These are phyloP conservation scores for Auanema freiburgensis DNA, from an alignment of 2,888 invertebrate species.

Conservation along the genomic window DNA sequence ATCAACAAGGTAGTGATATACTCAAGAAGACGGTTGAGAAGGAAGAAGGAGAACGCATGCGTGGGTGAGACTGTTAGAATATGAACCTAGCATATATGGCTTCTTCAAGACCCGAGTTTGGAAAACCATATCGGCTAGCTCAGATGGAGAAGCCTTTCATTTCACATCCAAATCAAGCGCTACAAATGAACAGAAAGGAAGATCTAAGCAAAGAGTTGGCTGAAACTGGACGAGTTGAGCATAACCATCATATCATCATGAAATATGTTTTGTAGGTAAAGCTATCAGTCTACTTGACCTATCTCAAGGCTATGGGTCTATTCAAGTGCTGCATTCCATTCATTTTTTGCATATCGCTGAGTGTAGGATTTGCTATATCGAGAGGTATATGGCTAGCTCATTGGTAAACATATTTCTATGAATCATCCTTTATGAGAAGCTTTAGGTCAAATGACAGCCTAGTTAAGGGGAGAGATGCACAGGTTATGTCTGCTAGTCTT, in stretches of 20 bases:
- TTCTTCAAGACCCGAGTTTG: not conserved
- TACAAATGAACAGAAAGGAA: too few relatives aligned
- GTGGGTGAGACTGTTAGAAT: too few relatives aligned
- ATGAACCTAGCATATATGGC: too few relatives aligned
- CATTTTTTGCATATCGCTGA: slow-evolving; percentile 25
- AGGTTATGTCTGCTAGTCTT: slow-evolving; percentile 33
- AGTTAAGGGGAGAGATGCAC: slow-evolving; percentile 6
- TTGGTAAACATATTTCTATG: slow-evolving; percentile 29
- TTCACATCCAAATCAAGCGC: too few relatives aligned
- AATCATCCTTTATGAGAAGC: not conserved
- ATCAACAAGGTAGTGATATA: slow-evolving; percentile 33
- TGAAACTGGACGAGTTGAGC: slow-evolving; percentile 52
- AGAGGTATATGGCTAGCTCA: slow-evolving; percentile 61
- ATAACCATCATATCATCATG: not conserved
- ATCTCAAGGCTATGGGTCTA: slow-evolving; percentile 59
- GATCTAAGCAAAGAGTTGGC: slow-evolving; percentile 46
- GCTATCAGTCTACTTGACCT: slow-evolving; percentile 47
- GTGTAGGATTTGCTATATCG: slow-evolving; percentile 46
- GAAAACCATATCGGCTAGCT: slow-evolving; percentile 31
- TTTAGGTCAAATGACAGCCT: slow-evolving; percentile 56
- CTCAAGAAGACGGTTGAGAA: slow-evolving; percentile 34
- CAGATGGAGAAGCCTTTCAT: too few relatives aligned
- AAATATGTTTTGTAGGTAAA: slow-evolving; percentile 44
- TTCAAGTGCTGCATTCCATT: slow-evolving; percentile 43
- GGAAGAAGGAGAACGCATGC: slow-evolving; percentile 22